phyloP scores from a whole-genome alignment of 2,888 invertebrate genomes.

The Chironomus riparius region DNA sequence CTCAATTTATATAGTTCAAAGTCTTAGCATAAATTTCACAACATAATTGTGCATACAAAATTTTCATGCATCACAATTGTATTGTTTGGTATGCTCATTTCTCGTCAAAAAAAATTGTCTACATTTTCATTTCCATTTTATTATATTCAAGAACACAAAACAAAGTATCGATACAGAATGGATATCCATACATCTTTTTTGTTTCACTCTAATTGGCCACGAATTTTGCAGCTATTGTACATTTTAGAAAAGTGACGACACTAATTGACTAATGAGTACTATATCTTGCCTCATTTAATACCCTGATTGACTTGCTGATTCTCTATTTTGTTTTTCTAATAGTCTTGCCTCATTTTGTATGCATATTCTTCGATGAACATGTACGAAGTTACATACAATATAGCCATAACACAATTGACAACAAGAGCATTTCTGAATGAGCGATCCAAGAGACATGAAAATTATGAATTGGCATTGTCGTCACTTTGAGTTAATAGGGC shows the following conservation, averaged over 20 bases:
- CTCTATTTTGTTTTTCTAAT: background rate
- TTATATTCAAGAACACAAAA: no score
- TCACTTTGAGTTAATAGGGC: slow-evolving; percentile 17
- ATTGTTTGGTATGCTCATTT: background rate
- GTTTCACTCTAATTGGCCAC: slow-evolving; percentile 19
- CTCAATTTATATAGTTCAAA: slow-evolving; percentile 6
- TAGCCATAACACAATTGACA: background rate
- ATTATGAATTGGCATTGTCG: slow-evolving; percentile 6
- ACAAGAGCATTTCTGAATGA: background rate
- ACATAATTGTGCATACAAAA: background rate
- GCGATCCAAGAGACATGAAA: background rate
- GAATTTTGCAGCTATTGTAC: background rate
- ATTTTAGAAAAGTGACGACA: background rate
- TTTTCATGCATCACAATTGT: background rate
- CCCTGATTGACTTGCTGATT: background rate
- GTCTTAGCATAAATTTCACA: slow-evolving; percentile 2
- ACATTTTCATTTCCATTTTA: no score
- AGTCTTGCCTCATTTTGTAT: background rate
- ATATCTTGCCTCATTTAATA: background rate
- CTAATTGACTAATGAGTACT: slow-evolving; percentile 12
- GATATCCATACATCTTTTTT: background rate
- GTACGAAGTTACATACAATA: no score
- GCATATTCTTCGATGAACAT: background rate
- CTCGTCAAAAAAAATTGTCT: background rate
- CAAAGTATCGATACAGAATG: no score